Conservation (phyloP, 1,140 invertebrate species). For the Luehdorfia chinensis region DNA sequence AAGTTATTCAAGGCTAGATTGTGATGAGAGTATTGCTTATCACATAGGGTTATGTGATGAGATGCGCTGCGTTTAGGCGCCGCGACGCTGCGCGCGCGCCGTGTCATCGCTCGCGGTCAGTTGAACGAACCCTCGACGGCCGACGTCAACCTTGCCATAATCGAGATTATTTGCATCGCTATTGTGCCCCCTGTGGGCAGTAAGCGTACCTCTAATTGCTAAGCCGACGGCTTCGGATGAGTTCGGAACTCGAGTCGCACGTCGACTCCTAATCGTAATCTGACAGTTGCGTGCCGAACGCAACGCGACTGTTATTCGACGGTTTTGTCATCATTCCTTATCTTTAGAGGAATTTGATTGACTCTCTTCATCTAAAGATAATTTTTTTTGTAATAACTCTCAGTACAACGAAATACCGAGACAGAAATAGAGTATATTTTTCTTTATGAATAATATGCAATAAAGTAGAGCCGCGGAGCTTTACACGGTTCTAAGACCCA, state of each 20-base stretch:
- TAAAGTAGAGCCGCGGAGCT: too few species aligned
- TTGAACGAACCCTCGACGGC: conserved; percentile 70
- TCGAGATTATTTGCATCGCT: conserved; percentile 72
- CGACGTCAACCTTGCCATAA: conserved; percentile 74
- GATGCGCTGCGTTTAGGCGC: conserved; percentile 33
- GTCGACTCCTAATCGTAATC: not conserved
- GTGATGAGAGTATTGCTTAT: too few species aligned
- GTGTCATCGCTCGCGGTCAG: conserved; percentile 75
- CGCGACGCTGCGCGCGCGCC: conserved; percentile 66
- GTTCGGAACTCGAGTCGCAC: not conserved
- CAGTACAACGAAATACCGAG: too few species aligned
- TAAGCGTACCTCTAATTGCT: conserved; percentile 47
- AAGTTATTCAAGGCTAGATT: too few species aligned
- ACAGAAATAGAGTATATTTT: too few species aligned
- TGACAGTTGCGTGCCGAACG: not conserved
- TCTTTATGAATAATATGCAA: too few species aligned
- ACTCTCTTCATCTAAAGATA: too few species aligned
- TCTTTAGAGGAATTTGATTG: too few species aligned
- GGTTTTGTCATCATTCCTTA: not conserved
- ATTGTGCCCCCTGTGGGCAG: conserved; percentile 60
- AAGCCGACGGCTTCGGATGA: conserved; percentile 21
- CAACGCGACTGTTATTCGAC: not conserved
- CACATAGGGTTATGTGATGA: not conserved
- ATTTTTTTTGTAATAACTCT: too few species aligned
- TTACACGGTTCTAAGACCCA: too few species aligned